phyloP scores from a whole-genome alignment of 2,113 vertebrate genomes.

The Mastomys coucha region DNA sequence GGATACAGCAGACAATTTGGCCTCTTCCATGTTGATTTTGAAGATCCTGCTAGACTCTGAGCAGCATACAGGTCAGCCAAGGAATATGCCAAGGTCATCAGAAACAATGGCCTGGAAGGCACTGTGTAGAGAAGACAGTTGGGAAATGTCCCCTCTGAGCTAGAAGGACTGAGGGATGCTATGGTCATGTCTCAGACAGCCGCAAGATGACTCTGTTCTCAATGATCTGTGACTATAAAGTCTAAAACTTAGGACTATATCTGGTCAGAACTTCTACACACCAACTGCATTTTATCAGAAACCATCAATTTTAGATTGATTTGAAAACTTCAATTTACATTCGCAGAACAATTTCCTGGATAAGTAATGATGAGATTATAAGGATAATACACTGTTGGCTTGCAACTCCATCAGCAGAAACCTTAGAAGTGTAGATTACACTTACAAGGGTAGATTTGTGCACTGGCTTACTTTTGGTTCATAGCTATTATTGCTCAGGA shows the following conservation, averaged over 20 bases:
- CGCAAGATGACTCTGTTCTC: neutral
- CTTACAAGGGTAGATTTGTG: neutral
- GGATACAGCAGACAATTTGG: conserved; percentile 89
- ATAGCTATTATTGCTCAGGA: conserved; percentile 23
- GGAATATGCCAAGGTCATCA: conserved; percentile 88
- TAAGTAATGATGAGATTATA: conserved; percentile 5
- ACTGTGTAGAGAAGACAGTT: neutral
- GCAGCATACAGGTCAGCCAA: conserved; percentile 87
- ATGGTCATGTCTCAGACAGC: neutral
- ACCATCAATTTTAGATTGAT: neutral
- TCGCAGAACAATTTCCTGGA: neutral
- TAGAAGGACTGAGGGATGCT: neutral
- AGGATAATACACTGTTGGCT: neutral
- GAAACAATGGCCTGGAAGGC: conserved; percentile 76
- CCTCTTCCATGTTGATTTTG: conserved; percentile 90
- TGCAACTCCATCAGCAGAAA: neutral
- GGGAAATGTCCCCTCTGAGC: neutral
- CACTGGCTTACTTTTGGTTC: neutral
- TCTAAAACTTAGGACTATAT: neutral
- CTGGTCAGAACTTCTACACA: conserved; percentile 5
- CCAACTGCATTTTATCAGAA: conserved; percentile 31
- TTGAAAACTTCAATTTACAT: conserved; percentile 12
- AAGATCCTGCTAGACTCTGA: conserved; percentile 81
- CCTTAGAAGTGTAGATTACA: neutral
- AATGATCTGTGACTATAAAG: neutral